These are phyloP conservation scores for Caenorhabditis sinica DNA, from an alignment of 2,888 invertebrate genomes.

Conservation along the genomic window DNA sequence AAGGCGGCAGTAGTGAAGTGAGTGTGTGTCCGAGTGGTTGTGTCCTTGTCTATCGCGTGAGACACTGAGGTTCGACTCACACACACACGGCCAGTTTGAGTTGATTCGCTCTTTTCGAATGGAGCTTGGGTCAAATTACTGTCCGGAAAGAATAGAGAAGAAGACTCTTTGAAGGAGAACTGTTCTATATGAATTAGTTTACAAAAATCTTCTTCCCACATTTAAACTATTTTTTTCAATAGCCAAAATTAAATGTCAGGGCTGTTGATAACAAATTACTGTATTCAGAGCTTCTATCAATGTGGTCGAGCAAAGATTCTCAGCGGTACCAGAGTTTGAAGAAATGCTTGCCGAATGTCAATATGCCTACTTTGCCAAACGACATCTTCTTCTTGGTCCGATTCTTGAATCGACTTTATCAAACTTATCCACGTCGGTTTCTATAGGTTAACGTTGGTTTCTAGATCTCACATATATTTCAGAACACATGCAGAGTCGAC, in stretches of 20 bases:
- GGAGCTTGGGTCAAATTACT: conserved; percentile 64
- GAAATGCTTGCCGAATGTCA: conserved; percentile 82
- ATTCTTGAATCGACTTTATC: conserved; percentile 79
- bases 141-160: conserved; percentile 63
- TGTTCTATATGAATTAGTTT: background rate
- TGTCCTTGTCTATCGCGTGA: background rate
- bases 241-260: background rate
- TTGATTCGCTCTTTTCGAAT: conserved; percentile 43
- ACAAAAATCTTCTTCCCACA: too few relatives aligned
- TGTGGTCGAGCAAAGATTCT: conserved; percentile 80
- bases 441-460: background rate
- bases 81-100: conserved; percentile 56
- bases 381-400: conserved; percentile 79
- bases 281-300: conserved; percentile 76
- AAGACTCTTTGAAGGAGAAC: background rate
- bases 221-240: background rate
- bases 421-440: conserved; percentile 69
- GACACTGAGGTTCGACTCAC: conserved; percentile 19
- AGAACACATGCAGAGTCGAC: conserved; percentile 78
- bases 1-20: conserved; percentile 80
- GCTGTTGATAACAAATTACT: background rate
- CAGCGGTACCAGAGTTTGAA: conserved; percentile 79
- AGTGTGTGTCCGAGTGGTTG: conserved; percentile 45
- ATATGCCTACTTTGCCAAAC: conserved; percentile 79
- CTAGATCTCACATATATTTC: conserved; percentile 7